These are phyloP conservation scores for Sternotherus odoratus DNA, from an alignment of 2,797 vertebrate genomes.

Conservation along the genomic window DNA sequence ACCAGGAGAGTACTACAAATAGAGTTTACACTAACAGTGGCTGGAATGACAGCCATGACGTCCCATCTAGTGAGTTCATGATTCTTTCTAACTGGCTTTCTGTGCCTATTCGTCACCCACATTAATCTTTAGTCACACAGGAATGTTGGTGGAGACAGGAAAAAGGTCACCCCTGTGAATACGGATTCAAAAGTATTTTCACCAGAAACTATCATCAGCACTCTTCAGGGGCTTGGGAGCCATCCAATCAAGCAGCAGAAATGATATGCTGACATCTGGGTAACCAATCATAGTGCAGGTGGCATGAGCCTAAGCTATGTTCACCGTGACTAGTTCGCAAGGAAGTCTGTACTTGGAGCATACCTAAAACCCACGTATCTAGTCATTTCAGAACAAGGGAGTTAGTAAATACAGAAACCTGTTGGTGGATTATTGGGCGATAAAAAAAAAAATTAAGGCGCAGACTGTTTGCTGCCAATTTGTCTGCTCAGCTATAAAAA, in stretches of 20 bases:
- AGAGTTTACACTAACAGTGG: neutral
- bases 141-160: neutral
- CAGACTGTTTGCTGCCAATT: neutral
- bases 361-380: neutral
- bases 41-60: fast-evolving
- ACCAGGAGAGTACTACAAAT: neutral
- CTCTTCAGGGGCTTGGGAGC: neutral
- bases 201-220: neutral
- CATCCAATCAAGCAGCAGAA: neutral
- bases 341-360: neutral
- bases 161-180: neutral
- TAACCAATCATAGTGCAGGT: neutral
- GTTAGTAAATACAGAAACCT: neutral
- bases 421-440: neutral
- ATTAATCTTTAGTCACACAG: neutral
- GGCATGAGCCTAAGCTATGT: neutral
- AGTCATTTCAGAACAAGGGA: neutral
- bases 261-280: neutral
- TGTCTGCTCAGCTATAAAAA: neutral
- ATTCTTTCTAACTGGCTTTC: neutral
- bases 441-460: neutral
- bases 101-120: neutral
- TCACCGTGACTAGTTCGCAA: neutral
- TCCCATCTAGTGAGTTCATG: neutral
- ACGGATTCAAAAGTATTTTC: neutral